Evolutionary conservation across 2,797 vertebrate genomes (phyloP), one percentile per base, ranked within the genome.

Genomic region (Schizopygopsis pylzovi): DNA sequence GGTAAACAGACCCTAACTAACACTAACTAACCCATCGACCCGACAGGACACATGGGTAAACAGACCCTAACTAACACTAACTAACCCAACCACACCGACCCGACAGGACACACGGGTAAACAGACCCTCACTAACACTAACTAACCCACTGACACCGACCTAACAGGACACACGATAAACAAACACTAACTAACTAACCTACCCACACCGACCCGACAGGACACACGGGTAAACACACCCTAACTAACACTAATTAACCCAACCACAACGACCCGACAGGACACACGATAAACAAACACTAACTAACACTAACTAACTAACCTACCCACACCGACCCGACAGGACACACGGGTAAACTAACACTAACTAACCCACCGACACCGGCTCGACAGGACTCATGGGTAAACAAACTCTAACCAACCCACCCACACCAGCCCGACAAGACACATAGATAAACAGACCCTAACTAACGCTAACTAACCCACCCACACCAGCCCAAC

Each of bases 381-480:
- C 96, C 95, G 56, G 39, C 94, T 63, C 96, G 93, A 88, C 95
- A 94, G 0, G 97, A 98, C 91, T 96, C 96, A 87, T 97, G 97
- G 96, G 97, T 98, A 97, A 37, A 54, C 6, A 18, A 52, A 52
- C 25, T 1, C 52, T 20, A 54, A 20, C 4, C 18, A 6, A 52
- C 49, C 49, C 5, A 18, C 0, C 16, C 0, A 52, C 49, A 52
- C 18, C 0, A 1, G 2, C 16, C 52, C 0, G 16, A 18, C 49
- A 28, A 1, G 49, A 18, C 49, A 54, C 52, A 54, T 0, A 0
- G 54, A 0, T 10, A 59, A n/a, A n/a, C 52, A 20, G n/a, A n/a
- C 25, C 25, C 25, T 28, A 28, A 28, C 25, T 28, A 7, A 54
- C 2, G 0, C 52, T 20, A 54, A 20, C 4, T 52, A 6, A 52